These are phyloP conservation scores for Lophius americanus DNA, from an alignment of 2,797 vertebrate species.

Conservation along the genomic window DNA sequence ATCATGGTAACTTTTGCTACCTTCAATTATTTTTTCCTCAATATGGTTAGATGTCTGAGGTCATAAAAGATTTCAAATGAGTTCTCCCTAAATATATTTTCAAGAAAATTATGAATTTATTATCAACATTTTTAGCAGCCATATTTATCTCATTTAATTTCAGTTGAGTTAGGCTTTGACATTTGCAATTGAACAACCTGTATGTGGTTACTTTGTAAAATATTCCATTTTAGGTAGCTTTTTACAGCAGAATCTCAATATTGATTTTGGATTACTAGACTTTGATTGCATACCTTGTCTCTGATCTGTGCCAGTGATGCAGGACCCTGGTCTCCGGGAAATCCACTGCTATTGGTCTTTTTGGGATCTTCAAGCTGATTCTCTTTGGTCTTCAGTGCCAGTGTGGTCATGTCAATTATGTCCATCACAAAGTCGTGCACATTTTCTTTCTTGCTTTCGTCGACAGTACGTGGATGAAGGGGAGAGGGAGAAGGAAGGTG, in stretches of 20 bases:
- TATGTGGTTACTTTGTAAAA: background rate
- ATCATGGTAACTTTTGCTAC: slow-evolving; percentile 41
- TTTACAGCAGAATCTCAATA: too few species aligned
- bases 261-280: background rate
- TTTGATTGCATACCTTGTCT: slow-evolving; percentile 82
- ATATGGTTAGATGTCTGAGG: slow-evolving; percentile 21
- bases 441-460: slow-evolving; percentile 69
- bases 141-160: background rate
- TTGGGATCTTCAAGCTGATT: slow-evolving; percentile 74
- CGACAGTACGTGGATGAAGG: background rate
- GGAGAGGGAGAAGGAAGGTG: slow-evolving; percentile 61
- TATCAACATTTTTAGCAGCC: background rate
- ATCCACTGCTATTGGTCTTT: slow-evolving; percentile 43
- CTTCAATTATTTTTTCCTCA: slow-evolving; percentile 39
- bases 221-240: background rate
- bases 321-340: slow-evolving; percentile 56
- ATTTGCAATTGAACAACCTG: background rate
- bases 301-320: slow-evolving; percentile 87
- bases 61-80: slow-evolving; percentile 10
- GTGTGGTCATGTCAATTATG: slow-evolving; percentile 94
- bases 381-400: slow-evolving; percentile 88
- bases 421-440: slow-evolving; percentile 94
- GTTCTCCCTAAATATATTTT: background rate
- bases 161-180: background rate
- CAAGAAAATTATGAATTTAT: background rate